Evolutionary conservation across 1,140 invertebrate species (phyloP), one percentile per base, ranked within the genome.

Genomic region (Palaemon carinicauda): DNA sequence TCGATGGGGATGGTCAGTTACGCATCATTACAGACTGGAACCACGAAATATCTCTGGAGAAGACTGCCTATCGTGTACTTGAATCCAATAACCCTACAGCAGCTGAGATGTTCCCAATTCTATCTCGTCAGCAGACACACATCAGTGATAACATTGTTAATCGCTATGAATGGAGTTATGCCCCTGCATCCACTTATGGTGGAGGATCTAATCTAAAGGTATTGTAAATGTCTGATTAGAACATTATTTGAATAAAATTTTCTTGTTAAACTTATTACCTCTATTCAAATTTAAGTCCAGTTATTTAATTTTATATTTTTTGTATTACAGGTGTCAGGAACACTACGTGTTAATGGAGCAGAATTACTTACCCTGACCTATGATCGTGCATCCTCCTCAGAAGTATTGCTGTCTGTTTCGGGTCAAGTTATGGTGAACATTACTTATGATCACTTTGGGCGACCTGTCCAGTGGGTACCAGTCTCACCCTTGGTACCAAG

Each of bases 111-210:
- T 97, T 98, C 90, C 97, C 97, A 0, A 95, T 98, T 2, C 96
- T 96, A 2, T 95, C 96, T 1, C 97, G 97, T 91, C 96, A 98
- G 91, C 94, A 95, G 89, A 96, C 95, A 0, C 96, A 97, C 91
- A 95, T 98, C 41, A 95, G 95, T 19, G 96, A 96, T 0, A 96
- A 98, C 90, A 92, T 98, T 27, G 96, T 97, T 0, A 98, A 98
- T 90, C 93, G 96, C 82, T 96, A 98, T 88, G 97, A 98, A 92
- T 99, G 98, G 97, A 93, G 96, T 56, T 99, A 98, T 91, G 97
- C 96, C 91, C 92, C 96, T 17, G 81, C 83, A 15, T 86, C 15
- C 14, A 65, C 65, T 0, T 53, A 56, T 31, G 41, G 19, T 4
- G 65, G 12, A 29, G 21, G 21, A 15, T 17, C 41, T 24, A 69